Percentiles rank a stretch among this genome's conserved stretches.
These are phyloP conservation scores for Oedothorax gibbosus DNA, from an alignment of 1,140 invertebrate genomes.

Conservation along the genomic window DNA sequence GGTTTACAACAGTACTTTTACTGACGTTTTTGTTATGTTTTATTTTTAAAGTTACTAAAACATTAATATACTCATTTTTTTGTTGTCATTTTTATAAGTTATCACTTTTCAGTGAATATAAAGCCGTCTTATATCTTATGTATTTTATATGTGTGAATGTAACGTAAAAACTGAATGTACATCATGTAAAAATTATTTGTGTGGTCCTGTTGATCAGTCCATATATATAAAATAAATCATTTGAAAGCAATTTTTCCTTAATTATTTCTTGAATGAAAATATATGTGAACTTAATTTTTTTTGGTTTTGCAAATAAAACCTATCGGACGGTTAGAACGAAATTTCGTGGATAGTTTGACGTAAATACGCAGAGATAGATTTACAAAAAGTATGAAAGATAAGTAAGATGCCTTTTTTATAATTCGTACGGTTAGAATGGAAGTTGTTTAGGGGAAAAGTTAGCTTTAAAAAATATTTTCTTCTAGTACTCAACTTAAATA, in stretches of 20 bases:
- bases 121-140: background rate
- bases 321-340: no score
- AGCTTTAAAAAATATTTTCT: no score
- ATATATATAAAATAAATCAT: slow-evolving; percentile 36
- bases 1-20: slow-evolving; percentile 29
- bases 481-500: no score
- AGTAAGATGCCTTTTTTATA: no score
- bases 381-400: no score
- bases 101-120: background rate
- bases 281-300: no score
- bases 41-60: slow-evolving; percentile 3
- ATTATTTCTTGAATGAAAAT: no score
- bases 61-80: slow-evolving; percentile 12
- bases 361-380: no score
- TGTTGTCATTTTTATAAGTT: background rate
- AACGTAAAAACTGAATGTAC: slow-evolving; percentile 22
- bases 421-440: no score
- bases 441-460: no score
- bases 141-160: slow-evolving; percentile 30
- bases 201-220: slow-evolving; percentile 17
- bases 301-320: no score
- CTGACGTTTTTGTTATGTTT: slow-evolving; percentile 28
- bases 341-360: no score
- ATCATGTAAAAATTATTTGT: slow-evolving; percentile 34
- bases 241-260: background rate